Conservation (phyloP, 1,140 invertebrate species). For the Hesperophylax magnus region DNA sequence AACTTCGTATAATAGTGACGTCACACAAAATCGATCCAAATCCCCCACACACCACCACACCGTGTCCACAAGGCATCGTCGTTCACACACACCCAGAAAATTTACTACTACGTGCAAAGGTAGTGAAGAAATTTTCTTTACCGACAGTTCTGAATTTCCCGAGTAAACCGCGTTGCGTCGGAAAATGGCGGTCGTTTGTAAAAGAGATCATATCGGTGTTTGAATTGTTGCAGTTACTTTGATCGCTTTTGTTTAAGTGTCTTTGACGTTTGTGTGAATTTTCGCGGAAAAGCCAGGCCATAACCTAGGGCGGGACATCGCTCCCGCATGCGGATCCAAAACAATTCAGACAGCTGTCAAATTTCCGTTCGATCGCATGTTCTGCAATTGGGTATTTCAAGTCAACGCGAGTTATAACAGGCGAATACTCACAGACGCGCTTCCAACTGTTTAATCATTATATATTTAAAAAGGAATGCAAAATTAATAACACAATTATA, state of each 20-base stretch:
- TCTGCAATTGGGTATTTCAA: background rate
- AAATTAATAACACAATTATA: background rate
- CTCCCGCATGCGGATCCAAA: slow-evolving; percentile 37
- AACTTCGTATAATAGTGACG: background rate
- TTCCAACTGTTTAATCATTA: background rate
- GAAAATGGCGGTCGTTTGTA: background rate
- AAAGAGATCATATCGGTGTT: background rate
- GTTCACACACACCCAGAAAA: background rate
- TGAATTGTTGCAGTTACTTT: background rate
- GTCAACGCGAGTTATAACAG: background rate
- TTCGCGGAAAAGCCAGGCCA: slow-evolving; percentile 7
- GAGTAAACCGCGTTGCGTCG: background rate
- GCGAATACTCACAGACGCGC: background rate
- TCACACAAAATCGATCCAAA: slow-evolving; percentile 28
- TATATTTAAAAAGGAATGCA: background rate
- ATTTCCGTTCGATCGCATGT: slow-evolving; percentile 22
- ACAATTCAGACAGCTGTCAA: slow-evolving; percentile 50
- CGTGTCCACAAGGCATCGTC: background rate
- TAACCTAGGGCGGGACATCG: slow-evolving; percentile 47
- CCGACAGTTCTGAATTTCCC: background rate
- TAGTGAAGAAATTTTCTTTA: slow-evolving; percentile 5
- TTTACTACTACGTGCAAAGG: background rate
- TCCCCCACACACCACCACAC: background rate
- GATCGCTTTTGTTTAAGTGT: background rate
- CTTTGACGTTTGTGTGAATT: background rate